Conservation (phyloP, 2,888 invertebrate species). For the Dryobota labecula region DNA sequence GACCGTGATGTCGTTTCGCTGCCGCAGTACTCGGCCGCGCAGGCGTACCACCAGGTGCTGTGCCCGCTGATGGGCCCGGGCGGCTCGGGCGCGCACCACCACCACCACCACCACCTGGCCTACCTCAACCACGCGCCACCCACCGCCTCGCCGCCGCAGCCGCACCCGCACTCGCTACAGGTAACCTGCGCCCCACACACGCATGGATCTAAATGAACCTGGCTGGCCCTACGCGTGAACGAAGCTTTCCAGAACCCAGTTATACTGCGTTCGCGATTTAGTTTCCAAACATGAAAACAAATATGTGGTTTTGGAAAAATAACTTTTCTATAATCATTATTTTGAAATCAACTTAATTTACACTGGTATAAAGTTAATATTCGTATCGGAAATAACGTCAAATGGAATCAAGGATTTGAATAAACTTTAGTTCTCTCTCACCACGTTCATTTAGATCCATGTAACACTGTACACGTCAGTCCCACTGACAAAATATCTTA, state of each 20-base stretch:
- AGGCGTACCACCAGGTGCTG: conserved; percentile 77
- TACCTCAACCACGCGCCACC: conserved; percentile 88
- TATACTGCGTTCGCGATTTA: neutral
- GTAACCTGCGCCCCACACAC: conserved; percentile 51
- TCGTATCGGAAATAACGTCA: neutral
- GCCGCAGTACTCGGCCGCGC: neutral
- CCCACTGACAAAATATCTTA: neutral
- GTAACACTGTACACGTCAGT: neutral
- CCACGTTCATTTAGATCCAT: conserved; percentile 27
- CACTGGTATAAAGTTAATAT: neutral
- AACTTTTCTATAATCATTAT: too few relatives aligned
- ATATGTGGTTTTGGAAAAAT: neutral
- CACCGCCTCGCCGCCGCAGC: conserved; percentile 85
- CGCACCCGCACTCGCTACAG: conserved; percentile 82
- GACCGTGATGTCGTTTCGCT: neutral
- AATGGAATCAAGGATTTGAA: neutral
- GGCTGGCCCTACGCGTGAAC: neutral
- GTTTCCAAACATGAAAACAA: neutral
- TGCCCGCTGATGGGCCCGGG: conserved; percentile 85
- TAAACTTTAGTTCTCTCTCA: neutral
- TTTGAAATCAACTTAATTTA: neutral
- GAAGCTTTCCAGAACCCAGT: neutral
- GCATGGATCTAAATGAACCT: conserved; percentile 14
- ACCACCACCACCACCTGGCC: conserved; percentile 87
- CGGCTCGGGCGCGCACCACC: conserved; percentile 78